These are phyloP conservation scores for Lumbricus terrestris DNA, from an alignment of 2,888 invertebrate species.

Conservation along the genomic window DNA sequence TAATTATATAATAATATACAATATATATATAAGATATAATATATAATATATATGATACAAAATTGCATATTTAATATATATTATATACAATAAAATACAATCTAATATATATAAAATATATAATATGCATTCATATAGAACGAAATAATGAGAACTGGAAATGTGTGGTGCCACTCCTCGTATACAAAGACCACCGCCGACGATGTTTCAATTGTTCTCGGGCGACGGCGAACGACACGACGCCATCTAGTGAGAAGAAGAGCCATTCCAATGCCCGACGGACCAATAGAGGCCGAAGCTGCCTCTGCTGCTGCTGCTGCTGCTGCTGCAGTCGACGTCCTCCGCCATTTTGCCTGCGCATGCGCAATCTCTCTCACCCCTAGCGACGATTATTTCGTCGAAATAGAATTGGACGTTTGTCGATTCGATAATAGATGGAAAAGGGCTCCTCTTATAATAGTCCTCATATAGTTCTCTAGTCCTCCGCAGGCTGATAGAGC, in stretches of 20 bases:
- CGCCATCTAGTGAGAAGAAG: background rate
- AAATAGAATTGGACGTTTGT: slow-evolving; percentile 3
- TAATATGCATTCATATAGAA: background rate
- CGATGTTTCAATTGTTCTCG: background rate
- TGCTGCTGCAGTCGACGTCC: background rate
- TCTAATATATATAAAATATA: too few species aligned
- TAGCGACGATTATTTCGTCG: background rate
- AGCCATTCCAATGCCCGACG: background rate
- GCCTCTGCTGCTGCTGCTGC: background rate
- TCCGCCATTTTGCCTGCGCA: background rate
- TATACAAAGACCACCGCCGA: background rate
- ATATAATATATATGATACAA: too few species aligned
- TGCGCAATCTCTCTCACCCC: background rate
- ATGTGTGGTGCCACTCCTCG: slow-evolving; percentile 3
- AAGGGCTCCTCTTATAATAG: too few species aligned
- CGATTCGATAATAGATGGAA: background rate
- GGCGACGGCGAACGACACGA: background rate
- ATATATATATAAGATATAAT: too few species aligned
- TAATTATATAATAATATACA: too few species aligned
- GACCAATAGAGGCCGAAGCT: background rate
- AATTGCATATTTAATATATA: too few species aligned
- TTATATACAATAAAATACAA: too few species aligned
- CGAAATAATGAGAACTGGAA: background rate
- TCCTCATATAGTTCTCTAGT: too few species aligned
- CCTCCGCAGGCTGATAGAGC: background rate